Percentiles rank a stretch among this genome's conserved stretches.
phyloP scores from a whole-genome alignment of 2,888 invertebrate genomes.

The Amiota mariae region DNA sequence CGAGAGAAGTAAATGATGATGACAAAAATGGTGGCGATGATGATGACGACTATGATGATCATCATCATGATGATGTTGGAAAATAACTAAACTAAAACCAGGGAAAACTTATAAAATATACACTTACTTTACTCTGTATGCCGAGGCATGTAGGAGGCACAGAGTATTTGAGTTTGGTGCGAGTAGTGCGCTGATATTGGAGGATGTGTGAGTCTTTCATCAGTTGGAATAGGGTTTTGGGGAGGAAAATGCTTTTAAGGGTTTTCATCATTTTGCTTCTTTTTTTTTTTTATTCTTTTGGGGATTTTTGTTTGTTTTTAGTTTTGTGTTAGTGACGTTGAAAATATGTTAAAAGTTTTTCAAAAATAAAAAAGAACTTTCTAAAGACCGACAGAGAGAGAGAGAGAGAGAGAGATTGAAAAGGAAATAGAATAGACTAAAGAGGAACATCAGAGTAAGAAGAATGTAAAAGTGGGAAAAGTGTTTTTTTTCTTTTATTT shows the following conservation, averaged over 20 bases:
- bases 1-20: constrained; percentile 31
- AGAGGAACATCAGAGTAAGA: too few relatives aligned
- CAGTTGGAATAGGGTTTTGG: background rate
- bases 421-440: too few relatives aligned
- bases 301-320: constrained; percentile 4
- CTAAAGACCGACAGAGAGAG: background rate
- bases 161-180: background rate
- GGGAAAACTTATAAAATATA: constrained; percentile 54
- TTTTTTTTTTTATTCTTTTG: background rate
- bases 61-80: constrained; percentile 32
- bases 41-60: constrained; percentile 1
- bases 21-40: constrained; percentile 31
- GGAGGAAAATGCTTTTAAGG: constrained; percentile 18
- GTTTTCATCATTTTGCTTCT: background rate
- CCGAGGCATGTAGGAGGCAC: background rate
- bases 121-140: constrained; percentile 20
- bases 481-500: too few relatives aligned
- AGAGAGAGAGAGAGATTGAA: background rate
- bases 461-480: too few relatives aligned
- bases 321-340: constrained; percentile 34
- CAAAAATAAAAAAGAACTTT: constrained; percentile 39
- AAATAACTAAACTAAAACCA: constrained; percentile 55
- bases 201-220: background rate
- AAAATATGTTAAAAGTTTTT: constrained; percentile 61
- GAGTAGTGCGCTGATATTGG: background rate